These are phyloP conservation scores for Andrena hattorfiana DNA, from an alignment of 2,888 invertebrate genomes.

Conservation along the genomic window DNA sequence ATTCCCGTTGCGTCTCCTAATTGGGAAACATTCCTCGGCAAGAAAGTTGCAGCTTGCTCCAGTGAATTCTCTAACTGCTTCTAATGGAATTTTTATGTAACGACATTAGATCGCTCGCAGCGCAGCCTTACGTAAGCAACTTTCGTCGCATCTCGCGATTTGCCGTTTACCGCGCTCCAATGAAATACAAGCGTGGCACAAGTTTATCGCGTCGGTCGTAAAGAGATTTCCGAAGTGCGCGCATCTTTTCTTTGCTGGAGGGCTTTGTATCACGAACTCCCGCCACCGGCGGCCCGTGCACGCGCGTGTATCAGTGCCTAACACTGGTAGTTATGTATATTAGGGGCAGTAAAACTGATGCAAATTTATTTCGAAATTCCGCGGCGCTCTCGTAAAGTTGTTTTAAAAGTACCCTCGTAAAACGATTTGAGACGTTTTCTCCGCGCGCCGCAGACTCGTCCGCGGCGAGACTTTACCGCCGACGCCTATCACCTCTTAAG, in stretches of 20 bases:
- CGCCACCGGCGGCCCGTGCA: constrained; percentile 42
- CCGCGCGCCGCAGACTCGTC: constrained; percentile 36
- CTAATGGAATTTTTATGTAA: constrained; percentile 32
- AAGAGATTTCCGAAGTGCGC: constrained; percentile 39
- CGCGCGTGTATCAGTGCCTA: constrained; percentile 80
- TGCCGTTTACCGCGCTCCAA: neutral
- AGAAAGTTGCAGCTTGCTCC: neutral
- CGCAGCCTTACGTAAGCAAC: neutral
- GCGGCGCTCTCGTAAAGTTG: constrained; percentile 78
- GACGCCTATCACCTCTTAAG: constrained; percentile 68
- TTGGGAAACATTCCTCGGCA: constrained; percentile 30
- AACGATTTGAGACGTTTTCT: constrained; percentile 79
- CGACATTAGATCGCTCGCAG: constrained; percentile 7
- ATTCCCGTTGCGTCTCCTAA: constrained; percentile 13
- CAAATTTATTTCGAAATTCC: constrained; percentile 83
- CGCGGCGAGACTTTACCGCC: constrained; percentile 67
- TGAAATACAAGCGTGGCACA: neutral
- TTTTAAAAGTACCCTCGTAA: constrained; percentile 83
- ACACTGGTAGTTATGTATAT: constrained; percentile 83
- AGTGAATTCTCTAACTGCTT: constrained; percentile 26
- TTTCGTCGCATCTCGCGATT: neutral
- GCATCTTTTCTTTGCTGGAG: constrained; percentile 70
- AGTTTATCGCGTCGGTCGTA: neutral
- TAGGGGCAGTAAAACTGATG: constrained; percentile 81
- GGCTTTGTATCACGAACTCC: constrained; percentile 60